phyloP scores from a whole-genome alignment of 2,797 vertebrate genomes.

The Oophaga sylvatica region DNA sequence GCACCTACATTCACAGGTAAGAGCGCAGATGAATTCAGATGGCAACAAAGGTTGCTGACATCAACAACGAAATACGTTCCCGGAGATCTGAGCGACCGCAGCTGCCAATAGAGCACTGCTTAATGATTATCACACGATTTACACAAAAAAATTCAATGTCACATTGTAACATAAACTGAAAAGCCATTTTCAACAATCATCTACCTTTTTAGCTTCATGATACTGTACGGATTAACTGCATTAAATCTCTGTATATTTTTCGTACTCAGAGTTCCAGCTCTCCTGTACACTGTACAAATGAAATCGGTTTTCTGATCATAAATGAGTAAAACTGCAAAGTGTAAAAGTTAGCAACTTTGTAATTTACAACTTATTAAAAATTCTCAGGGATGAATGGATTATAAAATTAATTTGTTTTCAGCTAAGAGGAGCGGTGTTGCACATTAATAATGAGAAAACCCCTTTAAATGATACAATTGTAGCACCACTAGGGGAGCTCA shows the following conservation, averaged over 20 bases:
- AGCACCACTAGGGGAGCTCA: background rate
- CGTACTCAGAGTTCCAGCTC: too few relatives aligned
- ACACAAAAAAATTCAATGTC: background rate
- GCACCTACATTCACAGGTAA: background rate
- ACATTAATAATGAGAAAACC: too few relatives aligned
- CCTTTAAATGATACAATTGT: too few relatives aligned
- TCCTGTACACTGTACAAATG: too few relatives aligned
- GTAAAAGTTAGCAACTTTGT: too few relatives aligned
- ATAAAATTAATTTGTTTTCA: too few relatives aligned
- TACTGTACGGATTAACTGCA: background rate
- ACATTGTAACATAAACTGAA: background rate
- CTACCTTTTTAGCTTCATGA: background rate
- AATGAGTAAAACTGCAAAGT: too few relatives aligned
- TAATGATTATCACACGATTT: background rate
- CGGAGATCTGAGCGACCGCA: background rate
- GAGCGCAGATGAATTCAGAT: background rate
- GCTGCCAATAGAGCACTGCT: background rate
- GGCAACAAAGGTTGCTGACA: background rate
- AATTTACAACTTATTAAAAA: too few relatives aligned
- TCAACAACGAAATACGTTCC: background rate
- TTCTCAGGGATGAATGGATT: too few relatives aligned
- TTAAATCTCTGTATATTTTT: too few relatives aligned
- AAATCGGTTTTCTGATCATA: too few relatives aligned
- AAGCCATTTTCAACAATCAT: background rate
- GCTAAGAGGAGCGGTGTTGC: too few relatives aligned